Conservation (phyloP, 1,140 invertebrate species). For the Asbolus verrucosus region DNA sequence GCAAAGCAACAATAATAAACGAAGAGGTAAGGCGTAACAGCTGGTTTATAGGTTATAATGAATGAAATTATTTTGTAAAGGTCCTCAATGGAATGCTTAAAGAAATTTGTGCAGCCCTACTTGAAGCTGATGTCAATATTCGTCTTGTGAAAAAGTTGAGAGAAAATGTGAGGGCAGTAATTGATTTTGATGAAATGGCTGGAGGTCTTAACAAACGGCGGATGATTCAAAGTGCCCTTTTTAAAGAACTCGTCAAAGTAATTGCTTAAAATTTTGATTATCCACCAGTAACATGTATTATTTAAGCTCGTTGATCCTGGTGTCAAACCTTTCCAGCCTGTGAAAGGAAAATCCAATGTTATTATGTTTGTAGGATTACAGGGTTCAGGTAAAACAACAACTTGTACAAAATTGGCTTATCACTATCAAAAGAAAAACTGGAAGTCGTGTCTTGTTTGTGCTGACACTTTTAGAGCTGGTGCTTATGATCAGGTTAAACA, state of each 20-base stretch:
- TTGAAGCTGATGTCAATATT: conserved; percentile 99
- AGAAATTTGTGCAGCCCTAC: conserved; percentile 96
- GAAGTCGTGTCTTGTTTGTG: conserved; percentile 99
- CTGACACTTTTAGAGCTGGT: conserved; percentile 99
- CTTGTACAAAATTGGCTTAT: conserved; percentile 99
- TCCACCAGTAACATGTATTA: too few relatives aligned
- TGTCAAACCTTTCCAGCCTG: conserved; percentile 96
- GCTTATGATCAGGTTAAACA: conserved; percentile 99
- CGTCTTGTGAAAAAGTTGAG: conserved; percentile 94
- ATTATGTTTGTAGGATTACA: conserved; percentile 99
- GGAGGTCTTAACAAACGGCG: conserved; percentile 97
- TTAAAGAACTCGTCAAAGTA: conserved; percentile 98
- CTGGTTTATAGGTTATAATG: conserved; percentile 51
- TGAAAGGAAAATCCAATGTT: conserved; percentile 95
- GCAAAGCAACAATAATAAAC: conserved; percentile 99
- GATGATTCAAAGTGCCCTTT: conserved; percentile 99
- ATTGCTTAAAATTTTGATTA: too few relatives aligned
- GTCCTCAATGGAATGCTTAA: conserved; percentile 99
- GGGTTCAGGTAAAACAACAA: conserved; percentile 99
- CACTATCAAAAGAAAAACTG: conserved; percentile 99
- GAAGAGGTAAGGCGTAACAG: conserved; percentile 83
- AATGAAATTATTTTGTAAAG: conserved; percentile 67
- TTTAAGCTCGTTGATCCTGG: conserved; percentile 98
- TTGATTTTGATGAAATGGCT: conserved; percentile 99
- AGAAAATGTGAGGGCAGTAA: conserved; percentile 97